Conservation (phyloP, 2,888 invertebrate species). For the Drosophila borealis region DNA sequence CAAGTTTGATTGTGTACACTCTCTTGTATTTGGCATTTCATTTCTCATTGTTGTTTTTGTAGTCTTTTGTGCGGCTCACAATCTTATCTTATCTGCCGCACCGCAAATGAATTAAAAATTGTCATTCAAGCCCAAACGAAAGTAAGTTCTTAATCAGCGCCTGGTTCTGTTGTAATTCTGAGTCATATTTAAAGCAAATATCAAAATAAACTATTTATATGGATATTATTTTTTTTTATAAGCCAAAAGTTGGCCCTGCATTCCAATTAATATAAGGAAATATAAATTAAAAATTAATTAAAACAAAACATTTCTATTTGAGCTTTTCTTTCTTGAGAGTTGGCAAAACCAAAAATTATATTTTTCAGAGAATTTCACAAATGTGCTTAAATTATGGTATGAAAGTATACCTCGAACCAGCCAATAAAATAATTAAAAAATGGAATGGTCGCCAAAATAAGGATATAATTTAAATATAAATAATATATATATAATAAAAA, state of each 20-base stretch:
- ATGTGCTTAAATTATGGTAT: not conserved
- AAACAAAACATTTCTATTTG: not conserved
- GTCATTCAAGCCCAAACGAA: constrained; percentile 35
- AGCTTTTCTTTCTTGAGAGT: not conserved
- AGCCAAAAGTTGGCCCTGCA: not conserved
- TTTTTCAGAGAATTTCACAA: not conserved
- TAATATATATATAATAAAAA: too few species aligned
- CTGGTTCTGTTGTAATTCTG: not conserved
- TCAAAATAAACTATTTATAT: not conserved
- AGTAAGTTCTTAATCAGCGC: constrained; percentile 1
- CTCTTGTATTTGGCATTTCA: constrained; percentile 29
- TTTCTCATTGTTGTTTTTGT: constrained; percentile 24
- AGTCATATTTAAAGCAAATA: not conserved
- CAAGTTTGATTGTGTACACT: constrained; percentile 44
- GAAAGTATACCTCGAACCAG: too few species aligned
- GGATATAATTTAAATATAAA: too few species aligned
- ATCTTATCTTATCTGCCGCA: constrained; percentile 67
- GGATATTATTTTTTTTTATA: not conserved
- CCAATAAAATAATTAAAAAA: too few species aligned
- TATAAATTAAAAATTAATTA: not conserved
- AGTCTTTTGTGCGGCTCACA: not conserved
- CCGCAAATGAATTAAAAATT: constrained; percentile 35
- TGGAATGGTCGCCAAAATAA: too few species aligned
- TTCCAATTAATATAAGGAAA: not conserved
- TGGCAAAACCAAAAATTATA: not conserved